A percentile compares a stretch with the other conserved stretches of the same genome.
Conservation (phyloP, 35 echinoderm and acorn worm genomes). For the Lytechinus variegatus region DNA sequence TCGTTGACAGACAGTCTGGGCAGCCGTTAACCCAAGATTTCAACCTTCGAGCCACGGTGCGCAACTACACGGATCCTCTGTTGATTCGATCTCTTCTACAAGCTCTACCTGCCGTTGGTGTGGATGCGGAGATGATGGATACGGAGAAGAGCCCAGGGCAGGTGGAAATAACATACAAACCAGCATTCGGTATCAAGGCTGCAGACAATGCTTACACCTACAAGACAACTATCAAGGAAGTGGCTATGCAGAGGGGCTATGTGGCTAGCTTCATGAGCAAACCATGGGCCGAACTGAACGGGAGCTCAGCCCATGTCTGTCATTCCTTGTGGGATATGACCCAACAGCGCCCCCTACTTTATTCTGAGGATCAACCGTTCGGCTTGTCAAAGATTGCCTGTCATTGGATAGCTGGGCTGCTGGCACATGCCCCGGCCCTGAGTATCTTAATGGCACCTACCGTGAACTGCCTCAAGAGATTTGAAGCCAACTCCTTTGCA, state of each 20-base stretch:
- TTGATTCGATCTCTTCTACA: slow-evolving; percentile 57
- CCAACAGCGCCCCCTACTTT: slow-evolving; percentile 49
- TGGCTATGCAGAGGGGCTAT: slow-evolving; percentile 67
- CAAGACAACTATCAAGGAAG: slow-evolving; percentile 81
- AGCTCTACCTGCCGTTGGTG: slow-evolving; percentile 52
- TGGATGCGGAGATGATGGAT: slow-evolving; percentile 64
- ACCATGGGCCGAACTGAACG: slow-evolving; percentile 57
- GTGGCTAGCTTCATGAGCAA: slow-evolving; percentile 83
- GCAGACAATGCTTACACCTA: slow-evolving; percentile 72
- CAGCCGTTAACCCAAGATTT: slow-evolving; percentile 66
- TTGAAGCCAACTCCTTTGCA: slow-evolving; percentile 30
- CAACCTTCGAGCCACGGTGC: slow-evolving; percentile 65
- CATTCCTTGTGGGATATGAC: slow-evolving; percentile 73
- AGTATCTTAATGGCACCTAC: slow-evolving; percentile 74
- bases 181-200: slow-evolving; percentile 68
- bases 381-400: slow-evolving; percentile 67
- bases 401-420: slow-evolving; percentile 80
- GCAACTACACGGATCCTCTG: slow-evolving; percentile 56
- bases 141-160: slow-evolving; percentile 62
- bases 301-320: slow-evolving; percentile 66
- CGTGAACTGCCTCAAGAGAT: slow-evolving; percentile 64
- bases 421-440: slow-evolving; percentile 67
- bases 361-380: slow-evolving; percentile 28
- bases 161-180: slow-evolving; percentile 73
- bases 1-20: slow-evolving; percentile 65